A percentile compares a stretch with the other conserved stretches of the same genome.
These are phyloP conservation scores for Diorhabda carinulata DNA, from an alignment of 1,140 invertebrate species.

Conservation along the genomic window DNA sequence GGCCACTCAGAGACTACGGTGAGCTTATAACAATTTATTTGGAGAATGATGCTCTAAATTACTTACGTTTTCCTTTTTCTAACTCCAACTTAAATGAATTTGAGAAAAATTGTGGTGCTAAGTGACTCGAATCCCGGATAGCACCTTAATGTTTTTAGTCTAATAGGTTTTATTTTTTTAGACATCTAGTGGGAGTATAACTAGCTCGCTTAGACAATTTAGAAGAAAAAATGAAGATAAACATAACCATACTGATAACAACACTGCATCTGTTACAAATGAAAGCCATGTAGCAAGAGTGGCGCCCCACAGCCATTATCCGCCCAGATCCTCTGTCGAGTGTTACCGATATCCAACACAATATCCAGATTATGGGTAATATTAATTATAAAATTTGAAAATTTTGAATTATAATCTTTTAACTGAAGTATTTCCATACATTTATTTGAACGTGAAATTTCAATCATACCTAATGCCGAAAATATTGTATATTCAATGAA, in stretches of 20 bases:
- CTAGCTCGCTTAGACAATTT: conserved; percentile 44
- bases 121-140: too few species aligned
- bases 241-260: conserved; percentile 19
- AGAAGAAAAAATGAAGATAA: conserved; percentile 42
- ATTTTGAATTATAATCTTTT: not conserved
- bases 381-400: not conserved
- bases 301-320: conserved; percentile 41
- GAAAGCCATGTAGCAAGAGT: conserved; percentile 40
- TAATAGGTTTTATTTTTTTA: conserved; percentile 7
- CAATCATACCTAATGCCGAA: too few species aligned
- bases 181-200: conserved; percentile 35
- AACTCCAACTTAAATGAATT: too few species aligned
- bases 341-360: conserved; percentile 30
- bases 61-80: too few species aligned
- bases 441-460: too few species aligned
- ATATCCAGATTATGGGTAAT: conserved; percentile 31
- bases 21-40: conserved; percentile 14
- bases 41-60: too few species aligned
- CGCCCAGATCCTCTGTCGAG: conserved; percentile 29
- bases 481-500: too few species aligned
- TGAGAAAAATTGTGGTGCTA: too few species aligned
- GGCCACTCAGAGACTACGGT: conserved; percentile 36
- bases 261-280: conserved; percentile 13
- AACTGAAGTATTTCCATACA: not conserved
- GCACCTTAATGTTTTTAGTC: too few species aligned